Percentiles rank a stretch among this genome's conserved stretches.
These are phyloP conservation scores for Pocillopora grandis DNA, from an alignment of 92 coral and sea anemone genomes.

Conservation along the genomic window DNA sequence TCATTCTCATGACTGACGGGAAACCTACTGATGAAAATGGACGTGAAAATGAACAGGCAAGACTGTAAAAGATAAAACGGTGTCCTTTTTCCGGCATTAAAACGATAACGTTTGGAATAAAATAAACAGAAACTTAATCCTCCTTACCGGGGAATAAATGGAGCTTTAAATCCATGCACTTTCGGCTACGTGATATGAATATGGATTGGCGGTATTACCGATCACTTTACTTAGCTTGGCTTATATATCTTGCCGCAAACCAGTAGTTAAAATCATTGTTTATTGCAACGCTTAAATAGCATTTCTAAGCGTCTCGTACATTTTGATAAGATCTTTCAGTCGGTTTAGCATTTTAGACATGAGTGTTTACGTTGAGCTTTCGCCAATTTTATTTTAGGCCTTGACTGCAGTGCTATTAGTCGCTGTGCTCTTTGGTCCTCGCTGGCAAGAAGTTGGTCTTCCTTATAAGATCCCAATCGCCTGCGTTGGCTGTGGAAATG, in stretches of 20 bases:
- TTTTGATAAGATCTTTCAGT: no score
- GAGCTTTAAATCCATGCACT: no score
- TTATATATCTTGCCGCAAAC: no score
- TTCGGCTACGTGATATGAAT: no score
- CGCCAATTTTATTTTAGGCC: slow-evolving; percentile 37
- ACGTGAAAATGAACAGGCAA: slow-evolving; percentile 27
- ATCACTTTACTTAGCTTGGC: no score
- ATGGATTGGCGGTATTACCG: no score
- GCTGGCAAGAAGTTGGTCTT: slow-evolving; percentile 71
- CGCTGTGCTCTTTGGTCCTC: slow-evolving; percentile 69
- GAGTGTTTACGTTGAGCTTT: background rate
- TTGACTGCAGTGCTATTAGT: slow-evolving; percentile 53
- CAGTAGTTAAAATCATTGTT: no score
- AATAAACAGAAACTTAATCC: background rate
- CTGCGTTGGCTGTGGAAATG: slow-evolving; percentile 79
- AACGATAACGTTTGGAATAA: background rate
- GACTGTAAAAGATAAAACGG: background rate
- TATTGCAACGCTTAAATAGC: no score
- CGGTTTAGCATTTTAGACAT: no score
- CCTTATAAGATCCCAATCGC: slow-evolving; percentile 78
- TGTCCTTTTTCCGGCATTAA: no score
- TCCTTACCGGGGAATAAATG: background rate
- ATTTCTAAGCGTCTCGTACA: no score
- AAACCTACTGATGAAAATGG: slow-evolving; percentile 60
- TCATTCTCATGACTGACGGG: slow-evolving; percentile 81